Conservation (phyloP, 2,797 vertebrate genomes). For the Setipinna tenuifilis region DNA sequence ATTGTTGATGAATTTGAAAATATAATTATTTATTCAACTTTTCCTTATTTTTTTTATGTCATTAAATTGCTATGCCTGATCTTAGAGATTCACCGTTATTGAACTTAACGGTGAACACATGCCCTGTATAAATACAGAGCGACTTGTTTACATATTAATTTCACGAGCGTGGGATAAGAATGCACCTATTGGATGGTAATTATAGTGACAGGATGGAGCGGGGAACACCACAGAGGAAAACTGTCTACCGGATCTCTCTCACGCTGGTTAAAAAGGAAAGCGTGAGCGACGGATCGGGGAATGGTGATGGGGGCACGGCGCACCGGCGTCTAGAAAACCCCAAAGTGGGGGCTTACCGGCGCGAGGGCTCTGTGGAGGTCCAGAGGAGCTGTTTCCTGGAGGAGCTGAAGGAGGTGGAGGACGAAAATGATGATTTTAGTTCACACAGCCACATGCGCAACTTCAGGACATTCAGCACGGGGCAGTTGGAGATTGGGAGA, state of each 20-base stretch:
- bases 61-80: background rate
- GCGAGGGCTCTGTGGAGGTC: constrained; percentile 60
- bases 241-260: constrained; percentile 92
- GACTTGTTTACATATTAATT: constrained; percentile 8
- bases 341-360: constrained; percentile 54
- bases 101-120: background rate
- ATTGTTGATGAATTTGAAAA: background rate
- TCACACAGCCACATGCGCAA: constrained; percentile 74
- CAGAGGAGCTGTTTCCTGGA: constrained; percentile 65
- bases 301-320: background rate
- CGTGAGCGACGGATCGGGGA: constrained; percentile 60
- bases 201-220: constrained; percentile 78
- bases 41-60: background rate
- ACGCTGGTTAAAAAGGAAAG: constrained; percentile 92
- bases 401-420: constrained; percentile 78
- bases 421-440: constrained; percentile 68
- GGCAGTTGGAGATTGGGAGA: constrained; percentile 87
- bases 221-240: constrained; percentile 81
- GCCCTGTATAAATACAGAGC: background rate
- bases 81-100: background rate
- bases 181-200: constrained; percentile 81
- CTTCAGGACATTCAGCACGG: constrained; percentile 89
- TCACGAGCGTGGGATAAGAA: constrained; percentile 54
- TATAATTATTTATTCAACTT: background rate
- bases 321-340: constrained; percentile 58